Percentiles rank a stretch among this genome's conserved stretches.
Conservation (phyloP, 1,140 invertebrate genomes). For the Samia ricini region DNA sequence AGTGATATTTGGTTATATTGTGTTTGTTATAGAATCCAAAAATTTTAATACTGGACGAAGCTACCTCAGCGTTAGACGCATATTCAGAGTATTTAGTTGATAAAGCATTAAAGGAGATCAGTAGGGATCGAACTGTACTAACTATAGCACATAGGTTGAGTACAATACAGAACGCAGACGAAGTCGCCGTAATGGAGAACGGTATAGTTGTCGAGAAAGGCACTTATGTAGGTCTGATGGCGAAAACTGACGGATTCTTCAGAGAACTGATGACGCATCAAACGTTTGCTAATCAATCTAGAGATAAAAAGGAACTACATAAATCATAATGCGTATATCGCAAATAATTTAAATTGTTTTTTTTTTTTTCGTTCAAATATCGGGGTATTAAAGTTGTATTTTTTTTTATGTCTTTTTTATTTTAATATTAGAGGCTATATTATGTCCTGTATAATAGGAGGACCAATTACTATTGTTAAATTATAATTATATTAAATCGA, state of each 20-base stretch:
- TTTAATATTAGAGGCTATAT: too few species aligned
- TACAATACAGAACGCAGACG: conserved; percentile 93
- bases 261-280: conserved; percentile 63
- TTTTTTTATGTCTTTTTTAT: too few species aligned
- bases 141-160: conserved; percentile 96
- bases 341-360: not conserved
- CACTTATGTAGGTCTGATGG: conserved; percentile 79
- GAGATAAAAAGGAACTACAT: conserved; percentile 39
- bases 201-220: conserved; percentile 92
- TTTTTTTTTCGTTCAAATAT: not conserved
- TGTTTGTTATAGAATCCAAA: conserved; percentile 84
- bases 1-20: too few species aligned
- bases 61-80: conserved; percentile 94
- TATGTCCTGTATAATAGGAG: too few species aligned
- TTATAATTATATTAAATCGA: not conserved
- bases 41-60: conserved; percentile 92
- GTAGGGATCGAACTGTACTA: conserved; percentile 89
- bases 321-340: conserved; percentile 24
- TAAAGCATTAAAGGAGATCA: conserved; percentile 89
- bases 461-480: not conserved
- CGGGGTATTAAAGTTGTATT: not conserved
- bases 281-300: conserved; percentile 40
- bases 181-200: conserved; percentile 92
- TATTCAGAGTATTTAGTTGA: conserved; percentile 94
- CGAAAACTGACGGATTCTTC: conserved; percentile 58